Conservation (phyloP, 2,113 vertebrate species). For the Numenius arquata region DNA sequence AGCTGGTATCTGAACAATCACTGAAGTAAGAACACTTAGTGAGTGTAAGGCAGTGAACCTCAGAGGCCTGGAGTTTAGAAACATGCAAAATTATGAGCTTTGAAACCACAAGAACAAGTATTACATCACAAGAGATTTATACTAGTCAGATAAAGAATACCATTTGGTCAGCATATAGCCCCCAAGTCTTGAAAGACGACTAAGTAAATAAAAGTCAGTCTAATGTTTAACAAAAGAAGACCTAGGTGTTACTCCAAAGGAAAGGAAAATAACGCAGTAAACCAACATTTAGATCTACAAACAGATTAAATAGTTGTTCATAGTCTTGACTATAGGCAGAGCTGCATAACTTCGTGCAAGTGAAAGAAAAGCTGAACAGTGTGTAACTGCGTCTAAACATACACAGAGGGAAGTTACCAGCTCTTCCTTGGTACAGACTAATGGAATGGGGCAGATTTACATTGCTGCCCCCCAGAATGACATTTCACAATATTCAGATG, state of each 20-base stretch:
- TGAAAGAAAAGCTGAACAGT: not conserved
- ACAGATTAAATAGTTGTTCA: not conserved
- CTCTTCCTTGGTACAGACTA: not conserved
- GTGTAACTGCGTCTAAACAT: not conserved
- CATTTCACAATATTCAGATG: not conserved
- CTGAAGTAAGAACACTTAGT: not conserved
- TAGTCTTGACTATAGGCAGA: not conserved
- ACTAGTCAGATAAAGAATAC: not conserved
- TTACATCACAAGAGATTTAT: not conserved
- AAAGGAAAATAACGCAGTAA: not conserved
- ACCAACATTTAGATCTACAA: not conserved
- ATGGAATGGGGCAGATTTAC: not conserved
- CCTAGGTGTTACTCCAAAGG: not conserved
- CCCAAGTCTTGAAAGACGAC: not conserved
- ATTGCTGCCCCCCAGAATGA: not conserved
- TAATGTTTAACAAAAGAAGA: not conserved
- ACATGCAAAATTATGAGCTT: not conserved
- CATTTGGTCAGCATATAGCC: not conserved
- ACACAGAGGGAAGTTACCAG: not conserved
- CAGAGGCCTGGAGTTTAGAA: not conserved
- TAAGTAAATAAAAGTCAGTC: not conserved
- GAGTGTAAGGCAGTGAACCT: not conserved
- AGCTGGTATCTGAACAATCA: not conserved
- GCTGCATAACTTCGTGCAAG: not conserved
- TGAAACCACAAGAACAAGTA: not conserved